phyloP scores from a whole-genome alignment of 2,113 vertebrate species.

The Burhinus bistriatus region DNA sequence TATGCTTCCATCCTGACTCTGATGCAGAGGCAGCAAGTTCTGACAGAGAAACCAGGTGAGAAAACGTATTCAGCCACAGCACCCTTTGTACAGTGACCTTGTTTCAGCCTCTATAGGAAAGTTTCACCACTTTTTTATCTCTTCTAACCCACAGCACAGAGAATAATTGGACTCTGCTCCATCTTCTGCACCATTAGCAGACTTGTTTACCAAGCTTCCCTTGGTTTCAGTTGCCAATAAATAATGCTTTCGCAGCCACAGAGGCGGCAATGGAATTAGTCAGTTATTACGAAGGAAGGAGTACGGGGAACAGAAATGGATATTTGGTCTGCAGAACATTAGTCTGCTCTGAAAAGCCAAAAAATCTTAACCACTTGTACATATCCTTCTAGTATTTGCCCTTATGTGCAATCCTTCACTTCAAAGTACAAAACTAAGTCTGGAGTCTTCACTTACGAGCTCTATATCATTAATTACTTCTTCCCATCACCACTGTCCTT shows the following conservation, averaged over 20 bases:
- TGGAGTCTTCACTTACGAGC: neutral
- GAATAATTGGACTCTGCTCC: neutral
- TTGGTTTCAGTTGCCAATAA: neutral
- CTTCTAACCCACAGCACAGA: neutral
- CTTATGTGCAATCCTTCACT: neutral
- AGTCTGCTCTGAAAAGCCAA: neutral
- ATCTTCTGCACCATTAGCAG: neutral
- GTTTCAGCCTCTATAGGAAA: neutral
- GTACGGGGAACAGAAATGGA: neutral
- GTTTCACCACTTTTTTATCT: neutral
- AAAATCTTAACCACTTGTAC: neutral
- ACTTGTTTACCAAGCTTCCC: neutral
- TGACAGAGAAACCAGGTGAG: neutral
- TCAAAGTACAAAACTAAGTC: neutral
- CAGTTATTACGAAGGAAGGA: neutral
- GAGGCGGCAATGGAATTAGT: neutral
- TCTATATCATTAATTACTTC: neutral
- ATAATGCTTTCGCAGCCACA: neutral
- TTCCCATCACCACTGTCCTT: neutral
- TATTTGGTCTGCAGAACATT: neutral
- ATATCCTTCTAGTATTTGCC: neutral
- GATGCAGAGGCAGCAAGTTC: neutral
- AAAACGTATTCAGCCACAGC: neutral
- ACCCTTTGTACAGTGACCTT: neutral
- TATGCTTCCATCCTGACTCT: neutral